Evolutionary conservation across 2,113 vertebrate species (phyloP).

Genomic region (Hipposideros armiger): DNA sequence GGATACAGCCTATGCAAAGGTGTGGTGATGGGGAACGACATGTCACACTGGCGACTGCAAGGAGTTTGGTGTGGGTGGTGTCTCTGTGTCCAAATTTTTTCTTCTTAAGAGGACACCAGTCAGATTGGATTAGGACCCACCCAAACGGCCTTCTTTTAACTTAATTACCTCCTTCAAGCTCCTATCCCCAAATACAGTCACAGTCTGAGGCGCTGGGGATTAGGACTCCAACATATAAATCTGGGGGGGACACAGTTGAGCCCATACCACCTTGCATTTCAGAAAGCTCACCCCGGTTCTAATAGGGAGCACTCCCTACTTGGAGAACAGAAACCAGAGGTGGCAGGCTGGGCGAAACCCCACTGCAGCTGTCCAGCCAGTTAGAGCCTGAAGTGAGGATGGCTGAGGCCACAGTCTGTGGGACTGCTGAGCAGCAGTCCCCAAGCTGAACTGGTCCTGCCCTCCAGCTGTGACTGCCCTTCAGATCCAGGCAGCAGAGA

Average conservation of each 20-base stretch:
- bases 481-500: neutral
- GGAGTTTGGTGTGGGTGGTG: fast-evolving
- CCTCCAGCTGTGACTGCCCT: neutral
- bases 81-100: neutral
- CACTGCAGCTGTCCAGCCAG: neutral
- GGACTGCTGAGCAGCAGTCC: fast-evolving
- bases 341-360: neutral
- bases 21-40: neutral
- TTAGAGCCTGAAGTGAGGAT: neutral
- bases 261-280: neutral
- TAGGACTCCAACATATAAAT: neutral
- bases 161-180: neutral
- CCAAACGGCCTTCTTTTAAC: neutral
- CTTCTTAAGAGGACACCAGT: neutral
- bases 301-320: neutral
- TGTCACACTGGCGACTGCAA: fast-evolving
- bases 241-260: neutral
- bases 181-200: neutral
- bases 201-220: neutral
- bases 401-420: neutral
- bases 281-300: neutral
- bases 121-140: neutral
- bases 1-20: neutral
- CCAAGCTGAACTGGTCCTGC: neutral
- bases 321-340: neutral